phyloP scores from a whole-genome alignment of 2,797 vertebrate genomes.

The Danio jaintianensis region DNA sequence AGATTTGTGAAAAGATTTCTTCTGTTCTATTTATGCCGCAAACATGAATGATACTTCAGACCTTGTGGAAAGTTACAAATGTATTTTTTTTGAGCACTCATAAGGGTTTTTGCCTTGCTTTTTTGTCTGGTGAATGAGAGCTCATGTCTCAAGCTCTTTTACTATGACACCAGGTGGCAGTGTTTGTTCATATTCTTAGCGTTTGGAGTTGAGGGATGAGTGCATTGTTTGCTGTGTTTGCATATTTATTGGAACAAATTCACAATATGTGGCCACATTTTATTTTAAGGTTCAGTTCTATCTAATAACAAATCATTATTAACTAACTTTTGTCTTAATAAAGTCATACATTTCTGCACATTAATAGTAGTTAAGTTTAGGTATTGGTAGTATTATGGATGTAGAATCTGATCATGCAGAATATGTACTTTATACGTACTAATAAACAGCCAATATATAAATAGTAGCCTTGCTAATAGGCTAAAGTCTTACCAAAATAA shows the following conservation, averaged over 20 bases:
- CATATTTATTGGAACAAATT: not conserved
- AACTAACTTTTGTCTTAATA: no score
- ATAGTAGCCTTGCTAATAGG: no score
- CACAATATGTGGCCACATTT: fast-evolving
- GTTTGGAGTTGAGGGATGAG: not conserved
- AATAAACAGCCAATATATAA: no score
- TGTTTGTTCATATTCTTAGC: conserved; percentile 12
- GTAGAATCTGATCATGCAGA: no score
- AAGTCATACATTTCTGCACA: no score
- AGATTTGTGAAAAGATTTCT: not conserved
- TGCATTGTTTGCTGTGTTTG: not conserved
- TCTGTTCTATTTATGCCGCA: not conserved
- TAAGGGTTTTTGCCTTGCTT: no score
- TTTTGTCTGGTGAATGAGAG: not conserved
- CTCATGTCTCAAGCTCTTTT: not conserved
- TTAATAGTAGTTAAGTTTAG: no score
- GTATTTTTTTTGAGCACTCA: not conserved
- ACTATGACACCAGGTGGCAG: conserved; percentile 31
- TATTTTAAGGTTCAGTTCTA: no score
- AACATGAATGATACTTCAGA: not conserved
- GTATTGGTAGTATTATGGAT: no score
- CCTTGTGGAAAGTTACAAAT: not conserved
- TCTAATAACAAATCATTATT: no score
- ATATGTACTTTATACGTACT: no score
- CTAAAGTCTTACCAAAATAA: no score